phyloP scores from a whole-genome alignment of 2,797 vertebrate species.

The Melanotaenia parkinsoni region DNA sequence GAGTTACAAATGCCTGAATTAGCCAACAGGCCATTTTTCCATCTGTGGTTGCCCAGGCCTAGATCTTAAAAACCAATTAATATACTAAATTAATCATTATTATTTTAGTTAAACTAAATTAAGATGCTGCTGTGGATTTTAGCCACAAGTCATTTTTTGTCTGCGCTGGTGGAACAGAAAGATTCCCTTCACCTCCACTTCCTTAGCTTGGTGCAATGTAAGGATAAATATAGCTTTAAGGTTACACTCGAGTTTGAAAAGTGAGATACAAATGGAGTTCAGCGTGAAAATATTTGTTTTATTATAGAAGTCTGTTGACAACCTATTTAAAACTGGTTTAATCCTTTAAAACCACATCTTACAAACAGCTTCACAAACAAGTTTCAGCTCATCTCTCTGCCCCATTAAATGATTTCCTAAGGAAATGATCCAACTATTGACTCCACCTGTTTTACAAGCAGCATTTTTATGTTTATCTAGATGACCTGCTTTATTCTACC shows the following conservation, averaged over 20 bases:
- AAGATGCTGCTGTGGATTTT: background rate
- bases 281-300: background rate
- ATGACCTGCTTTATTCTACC: slow-evolving; percentile 25
- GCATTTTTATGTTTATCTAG: slow-evolving; percentile 39
- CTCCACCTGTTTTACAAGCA: slow-evolving; percentile 25
- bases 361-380: background rate
- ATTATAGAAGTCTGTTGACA: background rate
- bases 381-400: slow-evolving; percentile 20
- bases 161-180: background rate
- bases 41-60: background rate
- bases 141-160: background rate
- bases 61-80: too few relatives aligned
- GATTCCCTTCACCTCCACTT: slow-evolving; percentile 2
- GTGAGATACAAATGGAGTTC: background rate
- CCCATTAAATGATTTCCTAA: background rate
- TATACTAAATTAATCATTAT: too few relatives aligned
- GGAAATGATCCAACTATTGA: slow-evolving; percentile 24
- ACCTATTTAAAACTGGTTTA: background rate
- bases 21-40: too few relatives aligned
- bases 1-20: too few relatives aligned
- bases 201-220: too few relatives aligned
- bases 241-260: too few relatives aligned
- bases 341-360: background rate
- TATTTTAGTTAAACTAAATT: too few relatives aligned
- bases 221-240: too few relatives aligned